Base-by-base conservation (phyloP, 2,797 vertebrate species). In the Lepus oiostolus region DNA sequence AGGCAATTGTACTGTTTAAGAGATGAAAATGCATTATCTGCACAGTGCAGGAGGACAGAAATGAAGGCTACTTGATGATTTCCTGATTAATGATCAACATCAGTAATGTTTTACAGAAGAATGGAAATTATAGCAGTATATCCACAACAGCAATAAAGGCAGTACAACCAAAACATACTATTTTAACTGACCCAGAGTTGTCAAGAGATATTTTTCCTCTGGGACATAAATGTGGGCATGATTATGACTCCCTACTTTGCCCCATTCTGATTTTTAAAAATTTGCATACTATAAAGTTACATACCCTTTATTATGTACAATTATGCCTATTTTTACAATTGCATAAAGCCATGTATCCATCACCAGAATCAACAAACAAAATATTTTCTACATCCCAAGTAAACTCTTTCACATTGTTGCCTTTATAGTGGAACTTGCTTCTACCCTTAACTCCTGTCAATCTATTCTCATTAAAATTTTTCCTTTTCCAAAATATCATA, bases 41-140 rank as follows among this genome's bases (percentile, higher is more conserved):
- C 50, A 88, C 50, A 94, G 52, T 68, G 32, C 26, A 75, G 12
- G 4, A 89, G 32, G 11, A 74, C 11, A 79, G 72, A 94, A 93
- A 90, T 82, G 91, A 94, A 91, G n/a, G 8, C 35, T 87, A 54
- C 47, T 82, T 94, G 87, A 68, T 88, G 63, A 88, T 90, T 87
- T n/a, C 72, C 8, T 38, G 26, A 4, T 85, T 94, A 94, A 77
- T 87, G 22, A 71, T 76, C 32, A 93, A 54, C 6, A 63, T 2
- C 17, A 74, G 32, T 84, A 75, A 91, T 2, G 3, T 96, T 90
- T 85, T 94, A 1, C 42, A 92, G 3, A 10, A 42, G 3, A 10
- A 42, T 65, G 22, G 7, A 32, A 88, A 95, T 12, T 67, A 52
- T 80, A 93, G 42, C 16, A 87, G 28, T 86, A 70, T 81, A 81